Evolutionary conservation across 2,797 vertebrate genomes (phyloP).

Genomic region (Lemur catta): DNA sequence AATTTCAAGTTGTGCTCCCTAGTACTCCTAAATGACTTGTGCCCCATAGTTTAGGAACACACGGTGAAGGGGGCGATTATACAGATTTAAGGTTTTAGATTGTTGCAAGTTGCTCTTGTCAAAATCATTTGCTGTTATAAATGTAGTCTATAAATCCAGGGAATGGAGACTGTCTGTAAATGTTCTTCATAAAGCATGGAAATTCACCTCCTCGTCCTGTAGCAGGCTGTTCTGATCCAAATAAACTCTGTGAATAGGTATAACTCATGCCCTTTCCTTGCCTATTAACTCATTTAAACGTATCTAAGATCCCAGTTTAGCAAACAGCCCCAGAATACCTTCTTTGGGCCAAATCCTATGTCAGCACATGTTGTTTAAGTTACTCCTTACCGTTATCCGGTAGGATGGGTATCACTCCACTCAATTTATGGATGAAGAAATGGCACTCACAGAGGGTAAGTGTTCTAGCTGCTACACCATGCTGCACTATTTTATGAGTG

Average conservation of each 20-base stretch:
- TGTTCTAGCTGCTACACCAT: background rate
- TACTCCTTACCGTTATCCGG: background rate
- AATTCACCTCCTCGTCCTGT: background rate
- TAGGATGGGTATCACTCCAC: background rate
- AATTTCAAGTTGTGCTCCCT: background rate
- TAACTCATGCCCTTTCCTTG: background rate
- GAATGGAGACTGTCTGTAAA: background rate
- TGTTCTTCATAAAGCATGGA: background rate
- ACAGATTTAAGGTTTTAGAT: background rate
- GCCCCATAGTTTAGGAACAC: background rate
- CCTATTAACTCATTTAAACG: background rate
- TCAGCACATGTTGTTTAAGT: background rate
- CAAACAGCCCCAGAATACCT: background rate
- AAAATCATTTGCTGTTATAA: slow-evolving; percentile 14
- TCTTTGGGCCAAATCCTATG: background rate
- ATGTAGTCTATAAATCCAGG: background rate
- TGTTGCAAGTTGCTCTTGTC: background rate
- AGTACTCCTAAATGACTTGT: background rate
- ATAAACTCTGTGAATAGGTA: background rate
- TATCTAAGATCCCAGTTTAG: background rate
- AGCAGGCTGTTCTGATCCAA: slow-evolving; percentile 11
- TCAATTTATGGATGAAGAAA: background rate
- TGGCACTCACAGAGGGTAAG: background rate
- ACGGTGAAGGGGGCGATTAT: background rate
- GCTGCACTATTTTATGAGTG: background rate